Percentiles rank a stretch among this genome's conserved stretches.
phyloP scores from a whole-genome alignment of 2,113 vertebrate species.

The Eublepharis macularius region DNA sequence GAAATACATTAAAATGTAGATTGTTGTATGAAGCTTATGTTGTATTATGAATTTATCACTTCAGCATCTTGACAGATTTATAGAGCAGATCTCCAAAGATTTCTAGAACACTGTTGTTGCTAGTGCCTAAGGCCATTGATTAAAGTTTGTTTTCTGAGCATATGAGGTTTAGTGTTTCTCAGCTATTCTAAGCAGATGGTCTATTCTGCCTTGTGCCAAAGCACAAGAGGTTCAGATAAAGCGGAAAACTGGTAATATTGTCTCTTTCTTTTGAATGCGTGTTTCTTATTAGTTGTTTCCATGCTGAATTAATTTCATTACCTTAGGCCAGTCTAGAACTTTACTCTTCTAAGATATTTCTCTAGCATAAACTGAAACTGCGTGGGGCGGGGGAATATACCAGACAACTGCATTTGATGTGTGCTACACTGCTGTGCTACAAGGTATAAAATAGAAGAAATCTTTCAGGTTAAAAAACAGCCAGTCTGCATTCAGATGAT shows the following conservation, averaged over 20 bases:
- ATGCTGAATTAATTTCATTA: conserved; percentile 67
- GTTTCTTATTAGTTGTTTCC: conserved; percentile 54
- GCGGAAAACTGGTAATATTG: conserved; percentile 10
- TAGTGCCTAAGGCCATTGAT: conserved; percentile 32
- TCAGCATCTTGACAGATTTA: conserved; percentile 2
- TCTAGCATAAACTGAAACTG: conserved; percentile 41
- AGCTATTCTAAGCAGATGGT: conserved; percentile 9
- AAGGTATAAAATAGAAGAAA: background rate
- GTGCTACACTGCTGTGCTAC: background rate
- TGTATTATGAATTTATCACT: conserved; percentile 15
- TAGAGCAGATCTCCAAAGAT: conserved; percentile 20
- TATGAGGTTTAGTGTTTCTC: conserved; percentile 31
- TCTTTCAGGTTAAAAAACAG: background rate
- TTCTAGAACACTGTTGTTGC: background rate
- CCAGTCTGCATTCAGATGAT: background rate
- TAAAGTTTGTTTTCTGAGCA: conserved; percentile 24
- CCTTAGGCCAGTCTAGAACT: conserved; percentile 50
- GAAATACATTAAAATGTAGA: conserved; percentile 10
- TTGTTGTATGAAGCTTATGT: conserved; percentile 33
- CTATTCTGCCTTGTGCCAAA: conserved; percentile 6
- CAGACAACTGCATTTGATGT: conserved; percentile 25
- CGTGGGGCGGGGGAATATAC: background rate
- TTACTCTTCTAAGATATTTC: conserved; percentile 57
- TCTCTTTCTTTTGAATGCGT: conserved; percentile 50
- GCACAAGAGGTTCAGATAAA: background rate